Evolutionary conservation across 2,888 invertebrate species (phyloP).

Genomic region (Unio delphinus): DNA sequence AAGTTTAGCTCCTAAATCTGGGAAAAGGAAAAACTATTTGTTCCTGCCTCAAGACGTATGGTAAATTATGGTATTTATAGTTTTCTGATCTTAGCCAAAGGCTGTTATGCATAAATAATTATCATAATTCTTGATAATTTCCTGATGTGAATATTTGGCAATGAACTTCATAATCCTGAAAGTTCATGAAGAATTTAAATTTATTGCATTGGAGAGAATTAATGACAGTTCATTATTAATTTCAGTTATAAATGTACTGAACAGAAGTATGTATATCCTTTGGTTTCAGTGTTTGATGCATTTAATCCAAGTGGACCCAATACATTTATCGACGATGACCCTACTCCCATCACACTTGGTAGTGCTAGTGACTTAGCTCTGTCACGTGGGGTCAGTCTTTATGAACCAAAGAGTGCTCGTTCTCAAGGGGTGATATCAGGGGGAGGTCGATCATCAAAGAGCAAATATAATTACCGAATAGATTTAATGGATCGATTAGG

Average conservation of each 20-base stretch:
- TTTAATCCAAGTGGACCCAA: slow-evolving; percentile 24
- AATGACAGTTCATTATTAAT: not conserved
- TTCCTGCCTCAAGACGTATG: no score
- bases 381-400: slow-evolving; percentile 26
- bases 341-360: slow-evolving; percentile 21
- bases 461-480: slow-evolving; percentile 23
- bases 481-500: slow-evolving; percentile 26
- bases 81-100: no score
- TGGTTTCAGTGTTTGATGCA: slow-evolving; percentile 8
- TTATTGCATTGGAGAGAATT: no score
- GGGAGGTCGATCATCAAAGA: slow-evolving; percentile 13
- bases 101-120: no score
- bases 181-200: no score
- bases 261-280: no score
- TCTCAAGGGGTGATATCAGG: slow-evolving; percentile 1
- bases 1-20: no score
- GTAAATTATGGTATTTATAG: no score
- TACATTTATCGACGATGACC: slow-evolving; percentile 28
- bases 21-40: no score
- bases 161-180: no score
- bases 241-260: slow-evolving; percentile 13
- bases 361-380: slow-evolving; percentile 17
- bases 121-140: no score
- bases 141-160: no score
- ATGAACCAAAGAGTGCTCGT: slow-evolving; percentile 18